Conservation (phyloP, 2,113 vertebrate species). For the Pseudorasbora parva region DNA sequence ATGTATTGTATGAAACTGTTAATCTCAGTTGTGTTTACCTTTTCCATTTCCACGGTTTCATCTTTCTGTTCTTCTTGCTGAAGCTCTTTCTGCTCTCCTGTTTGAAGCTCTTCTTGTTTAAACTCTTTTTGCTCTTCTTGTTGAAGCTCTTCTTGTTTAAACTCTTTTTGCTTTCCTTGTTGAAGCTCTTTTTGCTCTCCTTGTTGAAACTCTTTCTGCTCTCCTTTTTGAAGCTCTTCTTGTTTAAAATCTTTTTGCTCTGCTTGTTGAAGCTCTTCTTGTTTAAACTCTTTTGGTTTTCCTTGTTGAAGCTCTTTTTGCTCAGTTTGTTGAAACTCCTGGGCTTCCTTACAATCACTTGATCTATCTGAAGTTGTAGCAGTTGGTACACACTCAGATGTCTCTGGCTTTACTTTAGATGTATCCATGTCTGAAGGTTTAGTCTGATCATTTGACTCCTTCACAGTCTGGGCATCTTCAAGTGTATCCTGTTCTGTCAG, state of each 20-base stretch:
- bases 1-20: no score
- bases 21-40: conserved; percentile 18
- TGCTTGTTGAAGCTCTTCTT: background rate
- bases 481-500: background rate
- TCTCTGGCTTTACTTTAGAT: background rate
- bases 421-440: background rate
- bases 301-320: background rate
- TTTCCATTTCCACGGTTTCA: background rate
- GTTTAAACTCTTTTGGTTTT: no score
- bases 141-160: conserved; percentile 8
- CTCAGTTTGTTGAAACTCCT: conserved; percentile 3
- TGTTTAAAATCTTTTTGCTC: background rate
- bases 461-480: background rate
- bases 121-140: background rate
- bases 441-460: background rate
- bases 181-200: background rate
- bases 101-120: background rate
- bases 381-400: background rate
- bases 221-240: background rate
- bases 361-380: background rate
- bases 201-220: background rate
- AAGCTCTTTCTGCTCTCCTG: background rate
- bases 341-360: background rate
- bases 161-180: background rate
- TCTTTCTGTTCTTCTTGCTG: conserved; percentile 24